phyloP scores from a whole-genome alignment of 2,888 invertebrate species.

The Blastobasis adustella region DNA sequence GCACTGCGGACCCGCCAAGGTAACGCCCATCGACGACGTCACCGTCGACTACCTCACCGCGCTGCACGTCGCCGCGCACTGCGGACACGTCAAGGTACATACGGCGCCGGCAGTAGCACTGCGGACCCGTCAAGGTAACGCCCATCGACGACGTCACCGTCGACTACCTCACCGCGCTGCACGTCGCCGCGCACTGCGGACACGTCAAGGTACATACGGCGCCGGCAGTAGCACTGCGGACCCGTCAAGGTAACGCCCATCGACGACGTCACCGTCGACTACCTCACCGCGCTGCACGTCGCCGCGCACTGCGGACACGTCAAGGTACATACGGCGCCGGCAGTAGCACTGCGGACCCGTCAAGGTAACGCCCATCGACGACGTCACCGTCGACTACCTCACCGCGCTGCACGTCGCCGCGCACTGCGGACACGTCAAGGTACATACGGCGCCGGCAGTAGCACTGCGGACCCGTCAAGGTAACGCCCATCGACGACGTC shows the following conservation, averaged over 20 bases:
- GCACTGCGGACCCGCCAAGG: constrained; percentile 81
- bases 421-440: no score
- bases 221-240: no score
- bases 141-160: constrained; percentile 99
- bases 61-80: constrained; percentile 96
- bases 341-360: constrained; percentile 61
- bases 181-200: constrained; percentile 85
- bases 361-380: constrained; percentile 99
- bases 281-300: constrained; percentile 94
- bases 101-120: no score
- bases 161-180: constrained; percentile 95
- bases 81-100: constrained; percentile 33
- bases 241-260: constrained; percentile 98
- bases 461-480: no score
- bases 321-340: no score
- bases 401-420: constrained; percentile 94
- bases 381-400: constrained; percentile 98
- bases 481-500: constrained; percentile 98
- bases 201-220: no score
- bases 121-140: constrained; percentile 88
- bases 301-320: constrained; percentile 71
- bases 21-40: constrained; percentile 98
- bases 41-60: constrained; percentile 98
- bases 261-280: constrained; percentile 98
- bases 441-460: no score